These are phyloP conservation scores for Leptopilina syphax DNA, from an alignment of 2,888 invertebrate species.

Conservation along the genomic window DNA sequence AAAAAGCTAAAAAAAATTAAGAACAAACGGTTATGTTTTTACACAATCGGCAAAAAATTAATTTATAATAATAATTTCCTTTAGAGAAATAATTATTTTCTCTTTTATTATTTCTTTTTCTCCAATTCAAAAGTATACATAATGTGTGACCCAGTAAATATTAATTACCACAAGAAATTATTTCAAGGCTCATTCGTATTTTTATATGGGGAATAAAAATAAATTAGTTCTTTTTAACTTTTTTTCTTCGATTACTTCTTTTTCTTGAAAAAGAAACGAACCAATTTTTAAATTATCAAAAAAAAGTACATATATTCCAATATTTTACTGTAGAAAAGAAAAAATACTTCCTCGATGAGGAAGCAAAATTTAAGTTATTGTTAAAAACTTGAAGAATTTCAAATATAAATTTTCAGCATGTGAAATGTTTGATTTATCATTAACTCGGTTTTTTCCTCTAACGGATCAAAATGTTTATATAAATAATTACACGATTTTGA, in stretches of 20 bases:
- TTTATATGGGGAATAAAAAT: background rate
- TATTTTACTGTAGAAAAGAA: no score
- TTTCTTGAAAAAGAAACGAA: no score
- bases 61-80: background rate
- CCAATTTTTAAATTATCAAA: no score
- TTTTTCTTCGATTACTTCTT: no score
- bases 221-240: background rate
- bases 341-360: no score
- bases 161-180: background rate
- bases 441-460: no score
- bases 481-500: no score
- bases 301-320: no score
- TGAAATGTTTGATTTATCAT: background rate
- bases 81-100: conserved; percentile 1
- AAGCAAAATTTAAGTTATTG: no score
- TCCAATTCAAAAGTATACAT: background rate
- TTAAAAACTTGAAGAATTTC: no score
- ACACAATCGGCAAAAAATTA: conserved; percentile 9
- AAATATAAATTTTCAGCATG: no score
- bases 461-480: no score
- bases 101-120: background rate
- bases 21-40: background rate
- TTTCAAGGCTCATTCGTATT: background rate
- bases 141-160: background rate
- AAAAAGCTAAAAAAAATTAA: background rate